Conservation (phyloP, 2,888 invertebrate genomes). For the Mimachlamys varia region DNA sequence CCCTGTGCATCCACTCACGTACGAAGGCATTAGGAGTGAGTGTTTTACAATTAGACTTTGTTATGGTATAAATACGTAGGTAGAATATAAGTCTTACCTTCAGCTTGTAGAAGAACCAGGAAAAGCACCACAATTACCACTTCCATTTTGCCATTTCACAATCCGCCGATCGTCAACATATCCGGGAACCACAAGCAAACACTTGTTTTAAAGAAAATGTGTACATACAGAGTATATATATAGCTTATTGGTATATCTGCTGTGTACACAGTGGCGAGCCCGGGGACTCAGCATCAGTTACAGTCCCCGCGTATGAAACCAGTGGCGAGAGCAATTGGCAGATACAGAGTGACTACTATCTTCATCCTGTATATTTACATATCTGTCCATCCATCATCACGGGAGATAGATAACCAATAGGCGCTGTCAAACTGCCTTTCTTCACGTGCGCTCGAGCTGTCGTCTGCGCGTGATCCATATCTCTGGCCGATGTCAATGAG, state of each 20-base stretch:
- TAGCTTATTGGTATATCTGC: neutral
- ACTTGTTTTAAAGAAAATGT: neutral
- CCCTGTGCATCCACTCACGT: too few species aligned
- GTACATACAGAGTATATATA: neutral
- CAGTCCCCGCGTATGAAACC: neutral
- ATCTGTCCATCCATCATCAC: neutral
- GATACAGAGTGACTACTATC: neutral
- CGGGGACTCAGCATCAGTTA: neutral
- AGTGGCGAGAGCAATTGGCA: neutral
- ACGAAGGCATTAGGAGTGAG: too few species aligned
- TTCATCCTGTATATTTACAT: neutral
- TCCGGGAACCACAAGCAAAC: neutral
- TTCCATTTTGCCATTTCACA: conserved; percentile 29
- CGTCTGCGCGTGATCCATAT: conserved; percentile 6
- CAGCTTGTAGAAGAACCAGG: neutral
- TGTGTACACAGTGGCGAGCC: neutral
- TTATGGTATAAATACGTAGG: neutral
- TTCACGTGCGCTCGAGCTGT: neutral
- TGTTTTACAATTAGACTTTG: too few species aligned
- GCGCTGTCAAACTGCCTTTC: neutral
- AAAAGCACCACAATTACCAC: neutral
- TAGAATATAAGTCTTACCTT: neutral
- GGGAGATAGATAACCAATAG: neutral
- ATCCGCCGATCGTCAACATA: neutral
- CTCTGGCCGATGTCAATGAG: neutral